A percentile compares a stretch with the other conserved stretches of the same genome.
Evolutionary conservation across 2,113 vertebrate genomes (phyloP).

Genomic region (Fukomys damarensis): DNA sequence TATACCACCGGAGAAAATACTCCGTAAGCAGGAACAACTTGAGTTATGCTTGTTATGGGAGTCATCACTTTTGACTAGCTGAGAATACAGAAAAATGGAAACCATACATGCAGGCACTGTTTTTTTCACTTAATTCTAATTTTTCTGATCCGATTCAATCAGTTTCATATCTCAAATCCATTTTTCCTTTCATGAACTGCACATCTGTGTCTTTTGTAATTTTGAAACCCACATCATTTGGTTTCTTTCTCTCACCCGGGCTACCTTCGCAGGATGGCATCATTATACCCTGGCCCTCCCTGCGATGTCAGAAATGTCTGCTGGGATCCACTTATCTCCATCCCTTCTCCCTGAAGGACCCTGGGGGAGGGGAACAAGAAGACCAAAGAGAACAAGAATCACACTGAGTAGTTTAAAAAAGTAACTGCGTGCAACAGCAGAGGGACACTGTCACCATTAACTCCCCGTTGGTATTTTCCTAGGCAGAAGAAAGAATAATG

Average conservation of each 20-base stretch:
- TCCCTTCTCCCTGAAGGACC: conserved; percentile 25
- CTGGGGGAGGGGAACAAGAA: not conserved
- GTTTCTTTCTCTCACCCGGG: not conserved
- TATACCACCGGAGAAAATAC: conserved; percentile 26
- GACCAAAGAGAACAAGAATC: not conserved
- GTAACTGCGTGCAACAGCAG: not conserved
- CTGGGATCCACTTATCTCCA: conserved; percentile 24
- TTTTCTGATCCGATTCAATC: conserved; percentile 74
- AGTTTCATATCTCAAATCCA: conserved; percentile 63
- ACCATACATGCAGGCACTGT: conserved; percentile 71
- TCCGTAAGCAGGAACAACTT: conserved; percentile 69
- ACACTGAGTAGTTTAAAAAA: not conserved
- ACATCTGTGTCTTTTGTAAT: conserved; percentile 45
- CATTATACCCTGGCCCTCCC: not conserved
- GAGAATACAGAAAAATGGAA: conserved; percentile 70
- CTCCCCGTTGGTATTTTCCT: not conserved
- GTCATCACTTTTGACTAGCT: conserved; percentile 69
- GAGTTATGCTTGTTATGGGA: conserved; percentile 74
- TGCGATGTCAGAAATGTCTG: conserved; percentile 39
- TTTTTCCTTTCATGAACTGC: conserved; percentile 68
- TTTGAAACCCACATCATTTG: conserved; percentile 2
- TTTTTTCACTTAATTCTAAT: conserved; percentile 71
- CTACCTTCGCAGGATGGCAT: not conserved
- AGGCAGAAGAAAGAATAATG: not conserved
- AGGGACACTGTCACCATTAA: not conserved